phyloP scores from a whole-genome alignment of 2,888 invertebrate species.

The Drosophila affinis region DNA sequence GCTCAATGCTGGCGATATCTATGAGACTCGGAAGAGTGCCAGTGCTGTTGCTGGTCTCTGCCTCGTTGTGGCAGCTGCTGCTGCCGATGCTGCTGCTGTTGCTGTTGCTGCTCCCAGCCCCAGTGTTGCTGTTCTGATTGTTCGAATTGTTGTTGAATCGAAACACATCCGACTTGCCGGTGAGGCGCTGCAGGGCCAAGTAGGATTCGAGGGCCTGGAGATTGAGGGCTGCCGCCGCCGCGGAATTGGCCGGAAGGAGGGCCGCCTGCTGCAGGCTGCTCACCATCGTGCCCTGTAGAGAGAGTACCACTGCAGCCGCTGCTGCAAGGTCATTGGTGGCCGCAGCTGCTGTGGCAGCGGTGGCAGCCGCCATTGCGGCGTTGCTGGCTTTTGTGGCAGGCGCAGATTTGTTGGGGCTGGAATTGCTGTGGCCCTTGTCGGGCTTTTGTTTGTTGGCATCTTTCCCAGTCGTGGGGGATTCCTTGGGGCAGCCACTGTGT shows the following conservation, averaged over 20 bases:
- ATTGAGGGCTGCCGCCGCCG: conserved; percentile 93
- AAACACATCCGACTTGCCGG: conserved; percentile 88
- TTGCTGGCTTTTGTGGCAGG: conserved; percentile 51
- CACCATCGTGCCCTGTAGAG: conserved; percentile 93
- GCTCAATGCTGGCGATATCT: conserved; percentile 63
- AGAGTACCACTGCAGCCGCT: conserved; percentile 89
- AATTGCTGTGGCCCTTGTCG: conserved; percentile 33
- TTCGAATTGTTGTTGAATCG: conserved; percentile 82
- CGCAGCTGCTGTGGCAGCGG: conserved; percentile 73
- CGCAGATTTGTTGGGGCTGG: conserved; percentile 31
- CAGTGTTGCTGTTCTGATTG: conserved; percentile 20
- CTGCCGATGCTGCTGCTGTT: conserved; percentile 35
- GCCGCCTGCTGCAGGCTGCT: conserved; percentile 93
- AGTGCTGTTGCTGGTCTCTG: conserved; percentile 24
- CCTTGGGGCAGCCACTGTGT: conserved; percentile 30
- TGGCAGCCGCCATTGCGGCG: conserved; percentile 71
- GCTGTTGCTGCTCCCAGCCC: conserved; percentile 34
- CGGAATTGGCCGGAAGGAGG: conserved; percentile 91
- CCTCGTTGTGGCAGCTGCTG: conserved; percentile 36
- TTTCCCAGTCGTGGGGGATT: conserved; percentile 16
- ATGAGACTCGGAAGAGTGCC: conserved; percentile 55
- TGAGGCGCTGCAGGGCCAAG: conserved; percentile 91
- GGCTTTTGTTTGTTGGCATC: conserved; percentile 34
- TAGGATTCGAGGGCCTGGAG: conserved; percentile 94
- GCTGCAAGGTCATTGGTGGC: conserved; percentile 86